phyloP scores from a whole-genome alignment of 2,113 vertebrate genomes.

The Nibea albiflora region DNA sequence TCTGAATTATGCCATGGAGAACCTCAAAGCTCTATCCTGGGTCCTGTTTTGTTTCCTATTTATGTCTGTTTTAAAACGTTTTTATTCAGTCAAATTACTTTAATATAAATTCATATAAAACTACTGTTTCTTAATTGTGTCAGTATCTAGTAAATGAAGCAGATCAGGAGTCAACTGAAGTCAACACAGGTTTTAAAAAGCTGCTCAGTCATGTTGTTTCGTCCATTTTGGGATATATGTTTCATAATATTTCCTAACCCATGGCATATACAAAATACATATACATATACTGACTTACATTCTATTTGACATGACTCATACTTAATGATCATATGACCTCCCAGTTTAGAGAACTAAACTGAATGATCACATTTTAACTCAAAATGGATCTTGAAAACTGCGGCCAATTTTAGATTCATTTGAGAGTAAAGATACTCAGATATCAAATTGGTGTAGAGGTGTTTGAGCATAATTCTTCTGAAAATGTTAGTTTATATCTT shows the following conservation, averaged over 20 bases:
- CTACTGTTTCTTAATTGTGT: background rate
- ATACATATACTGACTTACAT: no score
- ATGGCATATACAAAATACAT: no score
- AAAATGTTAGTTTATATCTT: no score
- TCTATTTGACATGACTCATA: no score
- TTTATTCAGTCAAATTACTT: background rate
- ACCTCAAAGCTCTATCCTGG: constrained; percentile 36
- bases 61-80: no score
- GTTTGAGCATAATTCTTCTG: background rate
- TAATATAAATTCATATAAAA: background rate
- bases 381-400: background rate
- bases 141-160: background rate
- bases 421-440: background rate
- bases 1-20: background rate
- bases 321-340: no score
- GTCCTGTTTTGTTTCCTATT: constrained; percentile 17
- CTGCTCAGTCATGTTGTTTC: background rate
- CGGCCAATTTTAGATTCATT: background rate
- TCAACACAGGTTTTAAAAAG: no score
- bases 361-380: background rate
- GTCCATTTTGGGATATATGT: background rate
- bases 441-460: background rate
- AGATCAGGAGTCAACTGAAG: background rate
- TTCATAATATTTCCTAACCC: background rate
- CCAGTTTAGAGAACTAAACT: no score